Evolutionary conservation across 2,113 vertebrate genomes (phyloP).

Genomic region (Marcusenius ussheri): DNA sequence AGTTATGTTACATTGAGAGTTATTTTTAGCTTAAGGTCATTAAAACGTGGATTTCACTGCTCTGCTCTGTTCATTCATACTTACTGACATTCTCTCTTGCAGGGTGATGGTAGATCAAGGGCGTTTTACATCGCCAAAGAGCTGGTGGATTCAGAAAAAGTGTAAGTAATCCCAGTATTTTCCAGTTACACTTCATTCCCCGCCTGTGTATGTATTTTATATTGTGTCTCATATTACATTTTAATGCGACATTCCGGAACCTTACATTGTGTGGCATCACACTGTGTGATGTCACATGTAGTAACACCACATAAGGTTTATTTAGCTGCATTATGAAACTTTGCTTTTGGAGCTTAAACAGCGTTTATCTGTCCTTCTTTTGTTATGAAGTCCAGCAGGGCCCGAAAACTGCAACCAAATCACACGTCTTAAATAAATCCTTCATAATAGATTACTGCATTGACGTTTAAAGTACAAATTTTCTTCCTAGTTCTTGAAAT

Average conservation of each 20-base stretch:
- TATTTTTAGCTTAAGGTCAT: not conserved
- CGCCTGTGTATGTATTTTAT: not conserved
- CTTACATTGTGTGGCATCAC: not conserved
- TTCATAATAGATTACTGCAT: not conserved
- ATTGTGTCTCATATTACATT: not conserved
- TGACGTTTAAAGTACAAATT: not conserved
- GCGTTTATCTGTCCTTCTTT: not conserved
- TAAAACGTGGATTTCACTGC: not conserved
- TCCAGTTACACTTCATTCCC: not conserved
- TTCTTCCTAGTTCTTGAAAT: not conserved
- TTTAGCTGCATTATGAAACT: not conserved
- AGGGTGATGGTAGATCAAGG: constrained; percentile 76
- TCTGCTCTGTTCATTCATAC: not conserved
- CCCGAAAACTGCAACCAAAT: not conserved
- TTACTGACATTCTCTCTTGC: constrained; percentile 39
- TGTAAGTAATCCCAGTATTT: constrained; percentile 60
- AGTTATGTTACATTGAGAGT: not conserved
- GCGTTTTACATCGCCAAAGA: constrained; percentile 76
- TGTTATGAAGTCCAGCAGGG: not conserved
- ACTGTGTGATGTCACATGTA: not conserved
- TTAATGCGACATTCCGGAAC: not conserved
- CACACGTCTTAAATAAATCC: not conserved
- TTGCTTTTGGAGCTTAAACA: not conserved
- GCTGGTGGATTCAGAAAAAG: constrained; percentile 76
- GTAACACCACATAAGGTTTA: not conserved